phyloP scores from a whole-genome alignment of 1,140 invertebrate genomes.

The Halictus rubicundus region DNA sequence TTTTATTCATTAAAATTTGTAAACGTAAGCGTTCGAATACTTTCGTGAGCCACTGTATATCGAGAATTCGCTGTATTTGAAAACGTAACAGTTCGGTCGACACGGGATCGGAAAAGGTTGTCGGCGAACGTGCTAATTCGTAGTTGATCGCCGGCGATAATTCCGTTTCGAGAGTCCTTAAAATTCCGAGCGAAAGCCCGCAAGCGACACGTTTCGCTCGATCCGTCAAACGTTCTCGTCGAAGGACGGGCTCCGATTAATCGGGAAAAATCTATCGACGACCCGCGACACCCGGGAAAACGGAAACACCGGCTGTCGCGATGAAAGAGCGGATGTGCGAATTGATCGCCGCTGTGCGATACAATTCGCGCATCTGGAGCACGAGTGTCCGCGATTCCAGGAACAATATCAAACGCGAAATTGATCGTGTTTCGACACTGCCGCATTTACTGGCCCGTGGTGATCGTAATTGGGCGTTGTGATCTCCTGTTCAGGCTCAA shows the following conservation, averaged over 20 bases:
- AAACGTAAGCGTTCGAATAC: too few relatives aligned
- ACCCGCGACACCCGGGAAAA: not conserved
- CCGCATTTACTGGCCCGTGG: not conserved
- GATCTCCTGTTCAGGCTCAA: too few relatives aligned
- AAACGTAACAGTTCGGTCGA: too few relatives aligned
- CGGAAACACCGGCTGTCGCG: not conserved
- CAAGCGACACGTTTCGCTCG: not conserved
- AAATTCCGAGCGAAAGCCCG: not conserved
- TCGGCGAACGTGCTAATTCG: not conserved
- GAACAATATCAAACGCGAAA: not conserved
- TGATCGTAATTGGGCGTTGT: too few relatives aligned
- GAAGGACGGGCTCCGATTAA: not conserved
- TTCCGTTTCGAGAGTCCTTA: not conserved
- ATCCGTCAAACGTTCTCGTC: not conserved
- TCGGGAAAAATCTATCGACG: not conserved
- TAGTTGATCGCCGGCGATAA: not conserved
- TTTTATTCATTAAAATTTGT: too few relatives aligned
- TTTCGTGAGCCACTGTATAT: too few relatives aligned
- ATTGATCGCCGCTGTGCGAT: not conserved
- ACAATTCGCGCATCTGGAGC: constrained; percentile 1
- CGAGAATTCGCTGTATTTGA: too few relatives aligned
- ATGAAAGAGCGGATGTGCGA: not conserved
- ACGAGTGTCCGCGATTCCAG: too few relatives aligned
- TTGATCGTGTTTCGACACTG: not conserved
- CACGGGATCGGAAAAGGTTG: not conserved